Conservation (phyloP, 2,797 vertebrate species). For the Smutsia gigantea region DNA sequence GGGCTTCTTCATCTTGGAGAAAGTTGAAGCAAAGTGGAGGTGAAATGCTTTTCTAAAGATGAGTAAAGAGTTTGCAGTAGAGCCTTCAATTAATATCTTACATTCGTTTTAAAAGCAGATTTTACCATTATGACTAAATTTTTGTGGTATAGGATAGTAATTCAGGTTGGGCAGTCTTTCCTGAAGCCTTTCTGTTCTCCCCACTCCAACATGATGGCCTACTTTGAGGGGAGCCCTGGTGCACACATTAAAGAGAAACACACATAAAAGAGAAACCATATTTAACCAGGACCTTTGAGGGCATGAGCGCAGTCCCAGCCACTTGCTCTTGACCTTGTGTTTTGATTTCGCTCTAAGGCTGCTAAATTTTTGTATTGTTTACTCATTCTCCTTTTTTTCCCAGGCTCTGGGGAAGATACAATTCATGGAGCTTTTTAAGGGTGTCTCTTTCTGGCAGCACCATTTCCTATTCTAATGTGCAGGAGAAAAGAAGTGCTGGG, state of each 20-base stretch:
- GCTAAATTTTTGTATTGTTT: slow-evolving; percentile 36
- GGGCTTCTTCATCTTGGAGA: slow-evolving; percentile 18
- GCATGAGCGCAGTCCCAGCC: neutral
- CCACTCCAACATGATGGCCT: neutral
- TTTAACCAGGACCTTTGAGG: slow-evolving; percentile 29
- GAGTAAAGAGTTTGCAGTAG: neutral
- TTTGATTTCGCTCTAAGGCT: slow-evolving; percentile 60
- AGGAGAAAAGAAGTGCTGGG: slow-evolving; percentile 18
- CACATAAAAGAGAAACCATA: neutral
- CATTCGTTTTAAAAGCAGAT: neutral
- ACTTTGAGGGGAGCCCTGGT: too few relatives aligned
- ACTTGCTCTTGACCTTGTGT: slow-evolving; percentile 54
- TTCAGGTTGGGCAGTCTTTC: neutral
- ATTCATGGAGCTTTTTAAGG: neutral
- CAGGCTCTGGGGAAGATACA: neutral
- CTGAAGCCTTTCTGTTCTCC: slow-evolving; percentile 6
- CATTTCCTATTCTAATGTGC: slow-evolving; percentile 12
- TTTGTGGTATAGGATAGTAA: neutral
- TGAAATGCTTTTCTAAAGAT: slow-evolving; percentile 30
- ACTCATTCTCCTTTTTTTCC: neutral
- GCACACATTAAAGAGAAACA: neutral
- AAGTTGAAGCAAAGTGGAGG: neutral
- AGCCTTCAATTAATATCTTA: neutral
- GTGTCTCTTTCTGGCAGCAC: neutral
- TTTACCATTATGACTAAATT: neutral